Evolutionary conservation across 2,113 vertebrate genomes (phyloP).

Genomic region (Phylloscopus trochilus): DNA sequence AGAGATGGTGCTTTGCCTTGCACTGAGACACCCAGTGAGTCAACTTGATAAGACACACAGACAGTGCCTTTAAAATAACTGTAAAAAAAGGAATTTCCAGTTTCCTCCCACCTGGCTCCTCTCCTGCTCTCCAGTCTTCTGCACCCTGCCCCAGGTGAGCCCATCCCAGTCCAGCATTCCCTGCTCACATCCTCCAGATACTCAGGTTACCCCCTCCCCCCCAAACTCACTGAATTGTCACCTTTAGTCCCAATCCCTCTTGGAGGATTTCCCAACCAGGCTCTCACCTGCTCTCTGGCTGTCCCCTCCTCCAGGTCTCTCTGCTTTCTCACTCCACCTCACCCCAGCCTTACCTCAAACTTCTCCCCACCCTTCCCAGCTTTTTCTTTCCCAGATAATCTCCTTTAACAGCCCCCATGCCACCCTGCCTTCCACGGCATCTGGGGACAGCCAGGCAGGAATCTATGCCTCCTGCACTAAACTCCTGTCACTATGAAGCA

Average conservation of each 20-base stretch:
- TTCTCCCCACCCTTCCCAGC: background rate
- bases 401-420: accelerated
- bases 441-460: background rate
- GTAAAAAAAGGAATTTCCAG: background rate
- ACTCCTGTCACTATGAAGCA: background rate
- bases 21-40: background rate
- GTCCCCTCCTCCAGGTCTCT: background rate
- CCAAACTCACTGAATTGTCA: background rate
- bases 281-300: background rate
- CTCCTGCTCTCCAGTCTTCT: background rate
- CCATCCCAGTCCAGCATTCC: background rate
- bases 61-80: background rate
- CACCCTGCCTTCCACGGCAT: background rate
- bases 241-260: background rate
- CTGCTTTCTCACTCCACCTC: background rate
- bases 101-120: background rate
- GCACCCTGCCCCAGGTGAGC: background rate
- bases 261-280: background rate
- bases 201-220: background rate
- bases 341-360: background rate
- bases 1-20: background rate
- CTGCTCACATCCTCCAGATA: accelerated
- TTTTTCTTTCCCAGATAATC: background rate
- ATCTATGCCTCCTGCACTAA: background rate
- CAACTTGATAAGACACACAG: accelerated